These are phyloP conservation scores for Cardinalis cardinalis DNA, from an alignment of 2,113 vertebrate genomes.

Conservation along the genomic window DNA sequence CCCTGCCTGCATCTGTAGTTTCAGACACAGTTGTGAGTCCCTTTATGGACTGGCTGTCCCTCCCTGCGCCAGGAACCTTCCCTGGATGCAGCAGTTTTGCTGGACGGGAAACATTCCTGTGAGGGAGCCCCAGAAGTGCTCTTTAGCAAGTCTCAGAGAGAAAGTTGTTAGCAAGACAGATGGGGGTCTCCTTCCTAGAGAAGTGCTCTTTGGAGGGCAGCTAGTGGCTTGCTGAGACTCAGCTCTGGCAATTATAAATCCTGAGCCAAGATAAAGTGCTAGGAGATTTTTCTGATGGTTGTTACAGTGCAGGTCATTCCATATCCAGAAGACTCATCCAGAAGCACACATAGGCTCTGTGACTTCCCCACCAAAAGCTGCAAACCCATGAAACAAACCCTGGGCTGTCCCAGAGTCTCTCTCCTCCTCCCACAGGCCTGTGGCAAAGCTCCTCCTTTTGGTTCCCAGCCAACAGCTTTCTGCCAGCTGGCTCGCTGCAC, in stretches of 20 bases:
- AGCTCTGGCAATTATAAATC: not conserved
- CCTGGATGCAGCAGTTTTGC: not conserved
- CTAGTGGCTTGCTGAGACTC: not conserved
- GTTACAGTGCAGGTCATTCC: not conserved
- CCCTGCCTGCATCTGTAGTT: not conserved
- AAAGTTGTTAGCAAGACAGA: not conserved
- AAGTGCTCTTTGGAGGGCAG: not conserved
- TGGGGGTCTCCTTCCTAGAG: not conserved
- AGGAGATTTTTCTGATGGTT: not conserved
- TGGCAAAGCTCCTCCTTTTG: not conserved
- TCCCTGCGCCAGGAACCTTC: not conserved
- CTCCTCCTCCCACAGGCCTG: not conserved
- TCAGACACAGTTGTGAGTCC: not conserved
- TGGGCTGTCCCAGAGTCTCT: not conserved
- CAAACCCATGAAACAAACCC: not conserved
- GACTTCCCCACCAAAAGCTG: not conserved
- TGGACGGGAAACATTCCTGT: not conserved
- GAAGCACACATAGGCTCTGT: not conserved
- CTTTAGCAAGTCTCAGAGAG: not conserved
- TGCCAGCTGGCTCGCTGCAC: not conserved
- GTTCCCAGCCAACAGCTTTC: not conserved
- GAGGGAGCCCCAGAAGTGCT: not conserved
- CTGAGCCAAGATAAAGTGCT: not conserved
- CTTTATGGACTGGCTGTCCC: accelerated
- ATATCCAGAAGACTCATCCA: not conserved